A percentile compares a stretch with the other conserved stretches of the same genome.
phyloP scores from a whole-genome alignment of 1,140 invertebrate genomes.

The Asobara japonica region DNA sequence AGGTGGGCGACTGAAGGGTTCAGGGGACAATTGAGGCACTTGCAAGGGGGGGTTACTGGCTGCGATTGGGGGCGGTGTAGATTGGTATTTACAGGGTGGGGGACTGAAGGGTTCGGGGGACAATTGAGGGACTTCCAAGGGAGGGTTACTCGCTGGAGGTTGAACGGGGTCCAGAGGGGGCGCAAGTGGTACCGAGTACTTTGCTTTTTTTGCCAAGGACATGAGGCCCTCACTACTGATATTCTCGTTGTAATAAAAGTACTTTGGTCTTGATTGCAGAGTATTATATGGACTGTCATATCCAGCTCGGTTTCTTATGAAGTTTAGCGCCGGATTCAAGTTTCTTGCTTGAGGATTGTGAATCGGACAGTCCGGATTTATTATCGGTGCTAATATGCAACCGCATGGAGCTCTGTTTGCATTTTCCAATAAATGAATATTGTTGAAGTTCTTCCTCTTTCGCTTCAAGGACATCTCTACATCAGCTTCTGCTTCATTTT shows the following conservation, averaged over 20 bases:
- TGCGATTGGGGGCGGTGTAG: neutral
- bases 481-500: neutral
- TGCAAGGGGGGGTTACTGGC: neutral
- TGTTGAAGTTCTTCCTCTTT: slow-evolving; percentile 7
- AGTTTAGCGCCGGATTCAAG: neutral
- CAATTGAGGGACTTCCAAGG: no score
- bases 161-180: no score
- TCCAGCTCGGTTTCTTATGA: neutral
- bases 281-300: neutral
- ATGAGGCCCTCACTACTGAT: neutral
- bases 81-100: neutral
- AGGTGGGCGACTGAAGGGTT: neutral
- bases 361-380: neutral
- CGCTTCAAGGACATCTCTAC: neutral
- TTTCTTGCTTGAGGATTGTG: neutral
- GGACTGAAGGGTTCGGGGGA: no score
- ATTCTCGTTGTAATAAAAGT: neutral
- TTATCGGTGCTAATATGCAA: neutral
- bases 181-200: neutral
- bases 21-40: neutral
- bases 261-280: neutral
- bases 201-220: neutral
- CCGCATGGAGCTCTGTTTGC: neutral
- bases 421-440: neutral
- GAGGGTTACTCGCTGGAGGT: no score